These are phyloP conservation scores for Melanostoma mellinum DNA, from an alignment of 2,888 invertebrate species.

Conservation along the genomic window DNA sequence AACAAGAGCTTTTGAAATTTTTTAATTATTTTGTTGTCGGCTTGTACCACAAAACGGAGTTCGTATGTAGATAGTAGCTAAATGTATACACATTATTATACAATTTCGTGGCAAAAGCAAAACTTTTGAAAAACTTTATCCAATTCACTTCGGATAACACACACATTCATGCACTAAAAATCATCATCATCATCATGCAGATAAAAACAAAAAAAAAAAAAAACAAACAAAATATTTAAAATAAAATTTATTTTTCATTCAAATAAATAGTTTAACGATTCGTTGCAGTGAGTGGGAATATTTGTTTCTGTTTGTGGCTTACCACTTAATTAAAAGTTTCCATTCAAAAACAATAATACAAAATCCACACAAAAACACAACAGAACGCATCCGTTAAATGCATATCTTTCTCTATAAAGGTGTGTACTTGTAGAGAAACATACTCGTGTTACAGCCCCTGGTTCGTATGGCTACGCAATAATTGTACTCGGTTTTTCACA, in stretches of 20 bases:
- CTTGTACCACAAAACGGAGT: slow-evolving; percentile 7
- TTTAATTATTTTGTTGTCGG: slow-evolving; percentile 28
- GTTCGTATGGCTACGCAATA: too few relatives aligned
- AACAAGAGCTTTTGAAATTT: not conserved
- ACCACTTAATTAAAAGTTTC: slow-evolving; percentile 72
- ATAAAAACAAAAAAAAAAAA: not conserved
- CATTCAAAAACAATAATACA: slow-evolving; percentile 64
- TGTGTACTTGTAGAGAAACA: not conserved
- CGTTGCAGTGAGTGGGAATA: slow-evolving; percentile 51
- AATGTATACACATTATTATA: not conserved
- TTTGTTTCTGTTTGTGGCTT: slow-evolving; percentile 64
- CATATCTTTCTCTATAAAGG: not conserved
- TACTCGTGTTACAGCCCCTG: not conserved
- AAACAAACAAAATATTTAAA: not conserved
- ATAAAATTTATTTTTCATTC: slow-evolving; percentile 34
- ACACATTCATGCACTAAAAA: slow-evolving; percentile 16
- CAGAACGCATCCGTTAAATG: not conserved
- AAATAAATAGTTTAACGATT: slow-evolving; percentile 55
- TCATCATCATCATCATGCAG: not conserved
- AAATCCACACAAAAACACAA: slow-evolving; percentile 13
- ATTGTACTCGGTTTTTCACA: not conserved
- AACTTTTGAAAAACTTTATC: slow-evolving; percentile 58
- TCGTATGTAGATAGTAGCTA: too few relatives aligned
- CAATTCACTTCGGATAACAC: slow-evolving; percentile 45
- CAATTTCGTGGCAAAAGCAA: slow-evolving; percentile 28